phyloP scores from a whole-genome alignment of 64 coral and sea anemone species.

The Acropora tenuis region DNA sequence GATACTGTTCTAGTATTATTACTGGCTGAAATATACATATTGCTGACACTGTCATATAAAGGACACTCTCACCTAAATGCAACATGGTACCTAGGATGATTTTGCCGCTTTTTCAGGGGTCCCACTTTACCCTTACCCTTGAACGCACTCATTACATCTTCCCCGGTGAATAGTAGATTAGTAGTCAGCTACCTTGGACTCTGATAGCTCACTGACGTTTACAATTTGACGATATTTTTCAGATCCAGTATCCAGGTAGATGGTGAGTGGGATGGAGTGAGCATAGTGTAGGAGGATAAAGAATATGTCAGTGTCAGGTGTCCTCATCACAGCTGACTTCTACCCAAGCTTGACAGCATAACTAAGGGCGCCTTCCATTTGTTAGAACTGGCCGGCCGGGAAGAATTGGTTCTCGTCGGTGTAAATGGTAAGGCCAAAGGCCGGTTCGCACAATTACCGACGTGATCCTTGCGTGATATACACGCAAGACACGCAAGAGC shows the following conservation, averaged over 20 bases:
- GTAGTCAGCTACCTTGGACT: constrained; percentile 40
- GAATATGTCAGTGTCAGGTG: constrained; percentile 57
- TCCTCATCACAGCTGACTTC: constrained; percentile 48
- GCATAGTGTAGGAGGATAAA: constrained; percentile 69
- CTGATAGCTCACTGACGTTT: neutral
- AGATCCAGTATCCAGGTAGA: constrained; percentile 34
- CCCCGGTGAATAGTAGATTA: constrained; percentile 64
- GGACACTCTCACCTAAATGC: constrained; percentile 7
- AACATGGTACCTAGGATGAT: constrained; percentile 51
- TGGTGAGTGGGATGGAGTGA: constrained; percentile 33
- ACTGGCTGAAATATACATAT: no score
- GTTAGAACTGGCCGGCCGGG: no score
- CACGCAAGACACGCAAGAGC: no score
- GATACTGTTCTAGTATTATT: neutral
- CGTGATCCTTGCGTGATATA: no score
- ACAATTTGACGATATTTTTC: constrained; percentile 51
- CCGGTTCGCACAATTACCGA: no score
- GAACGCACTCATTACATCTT: constrained; percentile 75
- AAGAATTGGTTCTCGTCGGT: no score
- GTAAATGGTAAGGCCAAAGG: no score
- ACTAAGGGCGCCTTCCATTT: no score
- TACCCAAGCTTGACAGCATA: constrained; percentile 44
- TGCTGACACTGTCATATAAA: no score
- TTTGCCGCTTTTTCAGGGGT: constrained; percentile 55
- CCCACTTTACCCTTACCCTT: constrained; percentile 72